Evolutionary conservation across 2,113 vertebrate species (phyloP), one percentile per base, ranked within the genome.

Genomic region (Tachycineta bicolor): DNA sequence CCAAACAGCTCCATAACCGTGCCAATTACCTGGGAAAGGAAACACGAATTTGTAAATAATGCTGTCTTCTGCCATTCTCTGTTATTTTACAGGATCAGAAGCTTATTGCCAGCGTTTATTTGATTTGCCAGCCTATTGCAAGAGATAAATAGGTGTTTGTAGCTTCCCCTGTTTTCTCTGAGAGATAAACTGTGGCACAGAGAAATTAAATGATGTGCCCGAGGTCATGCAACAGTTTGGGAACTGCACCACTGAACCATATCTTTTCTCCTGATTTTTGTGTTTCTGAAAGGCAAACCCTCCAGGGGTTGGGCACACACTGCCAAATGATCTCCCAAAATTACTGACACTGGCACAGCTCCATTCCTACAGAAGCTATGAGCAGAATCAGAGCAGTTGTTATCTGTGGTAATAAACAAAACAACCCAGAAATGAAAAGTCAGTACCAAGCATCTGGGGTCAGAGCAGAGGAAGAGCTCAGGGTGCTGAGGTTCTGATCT

Each of bases 131-230:
- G 84, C 50, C 75, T 60, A 75, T 5, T 82, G 44, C 81, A 90
- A 59, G 86, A 94, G 73, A 89, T 68, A 91, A 87, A 81, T 49
- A 89, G 77, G 64, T 87, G 77, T 79, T 89, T 74, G 87, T 17
- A 50, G 52, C 69, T 89, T 52, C 83, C 52, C 77, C 64, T 74
- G 19, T 59, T 88, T 86, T 88, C 69, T 92, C 55, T 69, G 28
- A 82, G 31, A 76, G 86, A 89, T 87, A 87, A 94, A 96, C 50
- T 87, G 89, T 92, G 83, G 58, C 69, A 92, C 60, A 56, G 80
- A 94, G 83, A 92, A 91, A 95, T 92, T 62, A 92, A 90, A 93
- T 75, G n/a, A 89, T 52, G 49, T 94, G 89, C 95, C 87, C 43
- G 37, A 55, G 76, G 94, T 87, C 83, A 84, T 11, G 47, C 64